Percentiles rank a stretch among this genome's conserved stretches.
phyloP scores from a whole-genome alignment of 2,888 invertebrate genomes.

The Tiliacea aurago region DNA sequence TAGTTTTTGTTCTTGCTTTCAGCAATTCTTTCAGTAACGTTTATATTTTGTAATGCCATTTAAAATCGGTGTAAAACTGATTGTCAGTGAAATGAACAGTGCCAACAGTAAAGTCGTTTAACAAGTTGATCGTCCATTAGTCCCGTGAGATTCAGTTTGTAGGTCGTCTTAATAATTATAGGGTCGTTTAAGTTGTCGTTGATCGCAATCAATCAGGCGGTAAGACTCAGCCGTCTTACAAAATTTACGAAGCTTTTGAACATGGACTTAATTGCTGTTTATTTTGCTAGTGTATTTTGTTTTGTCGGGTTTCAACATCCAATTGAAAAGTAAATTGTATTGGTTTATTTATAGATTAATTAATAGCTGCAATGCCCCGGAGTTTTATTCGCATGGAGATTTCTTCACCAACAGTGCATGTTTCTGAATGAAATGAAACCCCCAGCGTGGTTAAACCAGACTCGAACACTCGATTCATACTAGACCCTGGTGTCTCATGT shows the following conservation, averaged over 20 bases:
- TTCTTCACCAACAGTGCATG: too few relatives aligned
- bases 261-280: constrained; percentile 58
- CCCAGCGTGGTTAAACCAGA: too few relatives aligned
- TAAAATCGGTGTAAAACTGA: constrained; percentile 12
- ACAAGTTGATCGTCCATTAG: constrained; percentile 57
- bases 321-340: background rate
- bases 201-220: constrained; percentile 69
- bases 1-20: constrained; percentile 5
- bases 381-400: background rate
- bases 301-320: constrained; percentile 22
- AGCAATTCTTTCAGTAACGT: background rate
- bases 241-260: constrained; percentile 50
- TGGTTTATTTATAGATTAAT: background rate
- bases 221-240: constrained; percentile 52
- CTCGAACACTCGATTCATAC: too few relatives aligned
- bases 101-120: constrained; percentile 50
- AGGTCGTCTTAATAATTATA: constrained; percentile 71
- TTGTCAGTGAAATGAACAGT: constrained; percentile 33
- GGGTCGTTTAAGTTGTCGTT: constrained; percentile 68
- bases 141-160: constrained; percentile 69
- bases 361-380: background rate
- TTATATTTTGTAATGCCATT: constrained; percentile 17
- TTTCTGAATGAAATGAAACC: too few relatives aligned
- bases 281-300: constrained; percentile 37
- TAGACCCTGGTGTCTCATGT: too few relatives aligned